Conservation (phyloP, 2,113 vertebrate genomes). For the Gobiocypris rarus region DNA sequence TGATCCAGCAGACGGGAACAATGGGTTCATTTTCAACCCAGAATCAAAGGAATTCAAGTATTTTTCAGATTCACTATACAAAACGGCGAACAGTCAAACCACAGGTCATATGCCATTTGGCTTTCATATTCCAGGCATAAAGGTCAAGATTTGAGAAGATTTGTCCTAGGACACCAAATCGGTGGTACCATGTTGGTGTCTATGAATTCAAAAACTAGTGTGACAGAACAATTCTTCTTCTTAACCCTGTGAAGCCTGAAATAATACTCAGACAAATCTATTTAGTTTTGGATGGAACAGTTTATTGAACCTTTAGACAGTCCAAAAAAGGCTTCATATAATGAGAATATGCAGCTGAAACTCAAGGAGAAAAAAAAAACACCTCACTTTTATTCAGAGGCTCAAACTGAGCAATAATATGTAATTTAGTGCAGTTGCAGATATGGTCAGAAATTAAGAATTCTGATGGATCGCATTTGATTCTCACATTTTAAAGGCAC, state of each 20-base stretch:
- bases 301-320: too few species aligned
- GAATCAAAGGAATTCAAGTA: background rate
- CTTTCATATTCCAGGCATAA: background rate
- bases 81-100: background rate
- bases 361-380: too few species aligned
- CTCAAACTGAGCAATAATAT: too few species aligned
- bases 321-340: too few species aligned
- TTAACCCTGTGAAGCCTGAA: background rate
- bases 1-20: background rate
- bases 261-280: background rate
- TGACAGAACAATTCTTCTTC: background rate
- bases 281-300: too few species aligned
- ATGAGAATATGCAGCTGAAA: too few species aligned
- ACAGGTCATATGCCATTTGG: background rate
- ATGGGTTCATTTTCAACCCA: background rate
- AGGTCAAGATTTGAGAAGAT: background rate
- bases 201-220: background rate
- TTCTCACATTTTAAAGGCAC: too few species aligned
- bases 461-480: too few species aligned
- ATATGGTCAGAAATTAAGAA: too few species aligned
- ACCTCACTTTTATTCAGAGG: too few species aligned
- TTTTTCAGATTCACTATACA: background rate
- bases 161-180: background rate
- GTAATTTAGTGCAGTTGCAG: too few species aligned
- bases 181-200: background rate